Evolutionary conservation across 1,140 invertebrate species (phyloP), one percentile per base, ranked within the genome.

Genomic region (Anadara kagoshimensis): DNA sequence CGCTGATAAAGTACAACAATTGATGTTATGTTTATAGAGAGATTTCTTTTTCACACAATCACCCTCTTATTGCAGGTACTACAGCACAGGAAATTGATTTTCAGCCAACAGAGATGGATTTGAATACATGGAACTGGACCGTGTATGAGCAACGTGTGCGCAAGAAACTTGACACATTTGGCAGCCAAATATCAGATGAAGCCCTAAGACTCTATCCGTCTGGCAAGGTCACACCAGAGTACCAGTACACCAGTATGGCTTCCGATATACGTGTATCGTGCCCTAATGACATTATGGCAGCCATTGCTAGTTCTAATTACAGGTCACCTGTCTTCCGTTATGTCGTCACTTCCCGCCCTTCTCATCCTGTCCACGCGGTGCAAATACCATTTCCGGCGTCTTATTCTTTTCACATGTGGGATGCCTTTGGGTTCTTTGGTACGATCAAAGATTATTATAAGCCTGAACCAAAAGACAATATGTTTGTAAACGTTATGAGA

Each of bases 321-420:
- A 77, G 51, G 43, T 78, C 80, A 24, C 75, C 77, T 0, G 78
- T 82, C 3, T 84, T 77, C 62, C 47, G 77, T 36, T 82, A 76
- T 45, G 77, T 84, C 16, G 77, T 79, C 3, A 82, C 78, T 1
- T 68, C 73, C 24, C 41, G 41, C 14, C 82, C 82, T 0, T 84
- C 77, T 0, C 26, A 74, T 20, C 78, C 78, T 0, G 75, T 82
- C 26, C 73, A 71, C 47, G 7, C 63, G 14, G 53, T 81, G 29
- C 75, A 72, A 14, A 62, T 79, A 18, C 75, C 77, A 8, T 78
- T 78, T 41, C 69, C 70, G 11, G 65, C 76, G 26, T 44, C 49
- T 4, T 84, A 84, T 66, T 57, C 81, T 0, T 80, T 80, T 54
- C 75, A 84, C 22, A 79, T 80, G 64, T 85, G 82, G 81, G 84